These are phyloP conservation scores for Branchipolynoe longqiensis DNA, from an alignment of 2,888 invertebrate species.

Conservation along the genomic window DNA sequence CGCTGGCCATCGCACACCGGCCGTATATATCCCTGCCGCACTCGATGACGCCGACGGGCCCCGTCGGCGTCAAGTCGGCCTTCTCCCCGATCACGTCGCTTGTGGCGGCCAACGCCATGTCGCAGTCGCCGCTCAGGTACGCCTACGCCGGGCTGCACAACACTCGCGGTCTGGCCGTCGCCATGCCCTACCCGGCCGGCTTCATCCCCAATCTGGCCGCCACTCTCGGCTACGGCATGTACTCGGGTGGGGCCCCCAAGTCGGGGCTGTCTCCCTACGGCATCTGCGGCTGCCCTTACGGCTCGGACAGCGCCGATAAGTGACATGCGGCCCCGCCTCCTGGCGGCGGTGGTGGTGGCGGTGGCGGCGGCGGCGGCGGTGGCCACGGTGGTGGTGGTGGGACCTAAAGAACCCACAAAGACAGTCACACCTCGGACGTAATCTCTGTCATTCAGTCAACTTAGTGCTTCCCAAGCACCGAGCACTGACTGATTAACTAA, in stretches of 20 bases:
- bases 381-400: too few relatives aligned
- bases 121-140: constrained; percentile 57
- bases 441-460: too few relatives aligned
- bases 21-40: constrained; percentile 59
- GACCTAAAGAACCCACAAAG: too few relatives aligned
- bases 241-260: constrained; percentile 68
- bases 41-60: constrained; percentile 56
- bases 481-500: too few relatives aligned
- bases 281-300: constrained; percentile 56
- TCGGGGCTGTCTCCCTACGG: constrained; percentile 40
- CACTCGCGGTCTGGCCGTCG: constrained; percentile 72
- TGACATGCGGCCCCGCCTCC: constrained; percentile 47
- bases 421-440: too few relatives aligned
- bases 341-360: background rate
- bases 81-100: constrained; percentile 76
- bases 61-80: constrained; percentile 77
- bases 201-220: constrained; percentile 72
- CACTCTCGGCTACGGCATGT: constrained; percentile 70
- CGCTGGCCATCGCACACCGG: constrained; percentile 48
- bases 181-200: constrained; percentile 76
- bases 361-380: background rate
- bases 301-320: constrained; percentile 35
- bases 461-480: too few relatives aligned
- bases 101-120: constrained; percentile 47
- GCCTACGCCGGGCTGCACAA: constrained; percentile 66